Evolutionary conservation across 2,888 invertebrate species (phyloP).

Genomic region (Ditula angustiorana): DNA sequence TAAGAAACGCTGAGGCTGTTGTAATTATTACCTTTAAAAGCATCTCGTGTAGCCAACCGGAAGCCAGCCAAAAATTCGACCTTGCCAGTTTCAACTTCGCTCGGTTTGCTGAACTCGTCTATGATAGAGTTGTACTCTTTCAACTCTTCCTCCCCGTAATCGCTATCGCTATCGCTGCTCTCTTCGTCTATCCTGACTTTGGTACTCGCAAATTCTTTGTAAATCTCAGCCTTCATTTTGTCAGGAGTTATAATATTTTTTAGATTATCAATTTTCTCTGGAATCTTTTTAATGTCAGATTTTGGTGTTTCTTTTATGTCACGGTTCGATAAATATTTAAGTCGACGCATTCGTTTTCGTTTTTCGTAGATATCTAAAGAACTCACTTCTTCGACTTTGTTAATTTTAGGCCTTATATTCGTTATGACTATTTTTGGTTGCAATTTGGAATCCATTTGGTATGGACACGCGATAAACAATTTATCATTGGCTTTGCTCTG

Average conservation of each 20-base stretch:
- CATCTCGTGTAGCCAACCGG: slow-evolving; percentile 86
- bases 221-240: slow-evolving; percentile 72
- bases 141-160: slow-evolving; percentile 81
- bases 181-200: slow-evolving; percentile 66
- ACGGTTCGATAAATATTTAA: slow-evolving; percentile 69
- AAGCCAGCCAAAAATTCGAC: slow-evolving; percentile 87
- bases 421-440: slow-evolving; percentile 75
- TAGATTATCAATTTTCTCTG: slow-evolving; percentile 52
- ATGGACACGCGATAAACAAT: slow-evolving; percentile 70
- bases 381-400: slow-evolving; percentile 70
- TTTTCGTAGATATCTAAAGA: slow-evolving; percentile 84
- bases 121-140: slow-evolving; percentile 81
- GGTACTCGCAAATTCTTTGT: slow-evolving; percentile 67
- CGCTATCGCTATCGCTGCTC: slow-evolving; percentile 75
- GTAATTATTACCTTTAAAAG: slow-evolving; percentile 84
- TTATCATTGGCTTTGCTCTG: slow-evolving; percentile 66
- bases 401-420: slow-evolving; percentile 64
- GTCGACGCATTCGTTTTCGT: slow-evolving; percentile 73
- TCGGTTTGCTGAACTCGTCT: slow-evolving; percentile 67
- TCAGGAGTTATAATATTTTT: slow-evolving; percentile 72
- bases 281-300: slow-evolving; percentile 54
- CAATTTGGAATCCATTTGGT: slow-evolving; percentile 71
- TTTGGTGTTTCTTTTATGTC: slow-evolving; percentile 55
- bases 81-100: slow-evolving; percentile 79
- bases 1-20: not conserved